Evolutionary conservation across 2,888 invertebrate species (phyloP).

Genomic region (Mimumesa dahlbomi): DNA sequence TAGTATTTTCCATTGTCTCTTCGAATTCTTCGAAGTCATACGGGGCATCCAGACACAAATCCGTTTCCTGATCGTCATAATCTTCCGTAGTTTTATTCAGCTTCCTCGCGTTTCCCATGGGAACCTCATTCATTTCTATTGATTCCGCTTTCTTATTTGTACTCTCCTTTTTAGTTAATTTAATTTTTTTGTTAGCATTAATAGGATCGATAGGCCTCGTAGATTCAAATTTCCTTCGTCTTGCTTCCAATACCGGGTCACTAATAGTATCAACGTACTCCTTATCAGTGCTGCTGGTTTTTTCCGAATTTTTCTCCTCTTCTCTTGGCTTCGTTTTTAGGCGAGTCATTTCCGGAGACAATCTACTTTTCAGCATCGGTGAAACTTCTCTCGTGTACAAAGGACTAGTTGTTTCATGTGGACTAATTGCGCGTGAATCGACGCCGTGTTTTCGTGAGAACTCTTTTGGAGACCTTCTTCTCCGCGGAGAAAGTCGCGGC

Average conservation of each 20-base stretch:
- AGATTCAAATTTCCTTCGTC: conserved; percentile 82
- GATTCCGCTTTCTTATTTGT: conserved; percentile 49
- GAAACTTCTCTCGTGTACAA: conserved; percentile 50
- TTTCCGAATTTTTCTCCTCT: conserved; percentile 58
- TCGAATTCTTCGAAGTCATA: conserved; percentile 62
- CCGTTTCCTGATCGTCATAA: conserved; percentile 44
- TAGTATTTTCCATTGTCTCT: conserved; percentile 55
- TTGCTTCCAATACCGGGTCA: conserved; percentile 82
- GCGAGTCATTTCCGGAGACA: conserved; percentile 47
- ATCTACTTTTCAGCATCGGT: conserved; percentile 53
- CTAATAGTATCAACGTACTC: conserved; percentile 58
- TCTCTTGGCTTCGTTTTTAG: conserved; percentile 49
- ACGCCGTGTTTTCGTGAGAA: conserved; percentile 59
- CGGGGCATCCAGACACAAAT: conserved; percentile 57
- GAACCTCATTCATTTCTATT: conserved; percentile 34
- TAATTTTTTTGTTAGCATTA: conserved; percentile 81
- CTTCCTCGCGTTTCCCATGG: conserved; percentile 22
- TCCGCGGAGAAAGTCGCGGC: conserved; percentile 67
- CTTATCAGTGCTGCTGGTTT: conserved; percentile 38
- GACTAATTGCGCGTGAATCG: conserved; percentile 64
- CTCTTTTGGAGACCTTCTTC: conserved; percentile 68
- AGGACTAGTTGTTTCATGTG: conserved; percentile 48
- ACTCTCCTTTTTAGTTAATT: conserved; percentile 66
- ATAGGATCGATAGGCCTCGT: conserved; percentile 79
- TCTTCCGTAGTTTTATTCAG: conserved; percentile 51